Percentiles rank a stretch among this genome's conserved stretches.
phyloP scores from a whole-genome alignment of 37 sponge, comb jelly and placozoan species.

The Hormiphora californensis region DNA sequence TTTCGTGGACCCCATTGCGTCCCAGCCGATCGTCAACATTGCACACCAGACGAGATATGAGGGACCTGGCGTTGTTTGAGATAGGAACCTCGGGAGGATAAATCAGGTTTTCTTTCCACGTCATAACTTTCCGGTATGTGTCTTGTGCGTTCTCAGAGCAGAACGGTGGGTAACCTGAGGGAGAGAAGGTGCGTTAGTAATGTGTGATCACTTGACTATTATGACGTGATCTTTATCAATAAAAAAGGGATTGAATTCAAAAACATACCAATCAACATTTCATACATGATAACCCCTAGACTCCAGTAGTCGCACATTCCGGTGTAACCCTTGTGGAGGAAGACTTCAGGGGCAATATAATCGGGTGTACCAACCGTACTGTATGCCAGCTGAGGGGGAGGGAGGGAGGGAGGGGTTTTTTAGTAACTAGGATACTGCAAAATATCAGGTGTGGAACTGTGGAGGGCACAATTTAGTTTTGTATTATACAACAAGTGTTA shows the following conservation, averaged over 20 bases:
- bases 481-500: background rate
- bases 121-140: slow-evolving; percentile 94
- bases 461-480: too few relatives aligned
- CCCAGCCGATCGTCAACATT: slow-evolving; percentile 68
- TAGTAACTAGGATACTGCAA: too few relatives aligned
- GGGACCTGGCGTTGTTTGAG: slow-evolving; percentile 71
- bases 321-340: slow-evolving; percentile 82
- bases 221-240: too few relatives aligned
- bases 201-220: too few relatives aligned
- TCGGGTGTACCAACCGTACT: slow-evolving; percentile 96
- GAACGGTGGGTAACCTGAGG: slow-evolving; percentile 84
- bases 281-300: slow-evolving; percentile 93
- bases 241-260: background rate
- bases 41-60: slow-evolving; percentile 72
- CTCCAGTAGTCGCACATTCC: slow-evolving; percentile 92
- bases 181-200: background rate
- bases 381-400: slow-evolving; percentile 73
- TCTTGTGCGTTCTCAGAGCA: slow-evolving; percentile 93
- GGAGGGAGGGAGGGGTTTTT: too few relatives aligned
- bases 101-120: slow-evolving; percentile 80
- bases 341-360: slow-evolving; percentile 99
- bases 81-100: slow-evolving; percentile 90
- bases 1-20: slow-evolving; percentile 59
- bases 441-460: too few relatives aligned
- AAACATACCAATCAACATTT: slow-evolving; percentile 91